Evolutionary conservation across 2,888 invertebrate genomes (phyloP), one percentile per base, ranked within the genome.

Genomic region (Eupithecia inturbata): DNA sequence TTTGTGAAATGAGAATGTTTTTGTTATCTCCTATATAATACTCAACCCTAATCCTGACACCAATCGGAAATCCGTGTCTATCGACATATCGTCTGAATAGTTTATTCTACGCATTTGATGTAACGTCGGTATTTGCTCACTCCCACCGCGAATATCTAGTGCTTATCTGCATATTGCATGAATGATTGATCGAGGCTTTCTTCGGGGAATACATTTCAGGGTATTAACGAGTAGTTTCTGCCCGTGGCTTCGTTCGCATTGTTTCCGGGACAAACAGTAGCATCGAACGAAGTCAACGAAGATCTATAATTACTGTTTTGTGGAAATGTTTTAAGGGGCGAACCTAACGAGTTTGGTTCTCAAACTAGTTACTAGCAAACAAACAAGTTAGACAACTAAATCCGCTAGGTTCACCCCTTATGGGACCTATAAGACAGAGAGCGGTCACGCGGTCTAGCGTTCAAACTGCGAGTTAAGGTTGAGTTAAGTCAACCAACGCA

Each of bases 151-250:
- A 19, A 64, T 19, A 64, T 33, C n/a, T 9, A 31, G 19, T 64
- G n/a, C 22, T 36, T 63, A 63, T 33, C 63, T 33, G 33, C 36
- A 64, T 64, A 64, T 64, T 64, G 63, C 63, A 64, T 36, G 63
- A 64, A 64, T 64, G 33, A 33, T 64, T 64, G 63, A 64, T 31
- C 33, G 36, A 12, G 19, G 19, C 22, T 57, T 57, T 57, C 57
- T 26, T 57, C 12, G 57, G 57, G 31, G 63, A 64, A 36, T n/a
- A 64, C 33, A n/a, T 57, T 31, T 31, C 19, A 16, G 33, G 36
- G n/a, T 64, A 33, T 19, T n/a, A 33, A 33, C 7, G 9, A 31
- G 0, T 62, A 62, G 28, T 9, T 14, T 62, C 31, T 31, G 62
- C 31, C 16, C n/a, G 33, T 33, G 63, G n/a, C n/a, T n/a, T 63